Conservation (phyloP, 2,888 invertebrate species). For the Heteromurus nitidus region DNA sequence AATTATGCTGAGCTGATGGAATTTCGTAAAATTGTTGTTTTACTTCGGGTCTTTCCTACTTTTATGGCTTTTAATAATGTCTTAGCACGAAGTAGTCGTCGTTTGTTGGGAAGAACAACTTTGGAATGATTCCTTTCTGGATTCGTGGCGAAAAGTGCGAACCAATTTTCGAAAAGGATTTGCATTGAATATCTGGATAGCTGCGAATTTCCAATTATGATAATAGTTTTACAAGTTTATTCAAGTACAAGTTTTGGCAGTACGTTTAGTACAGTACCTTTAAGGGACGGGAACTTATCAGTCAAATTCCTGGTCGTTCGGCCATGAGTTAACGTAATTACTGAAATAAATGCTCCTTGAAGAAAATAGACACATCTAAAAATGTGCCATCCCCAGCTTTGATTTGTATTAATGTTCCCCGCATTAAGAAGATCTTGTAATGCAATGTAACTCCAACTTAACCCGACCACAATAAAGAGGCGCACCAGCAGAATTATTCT, state of each 20-base stretch:
- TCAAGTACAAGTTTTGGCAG: background rate
- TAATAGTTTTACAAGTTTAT: background rate
- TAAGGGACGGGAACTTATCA: slow-evolving; percentile 42
- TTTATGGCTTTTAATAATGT: background rate
- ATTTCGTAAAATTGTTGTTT: background rate
- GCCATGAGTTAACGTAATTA: slow-evolving; percentile 32
- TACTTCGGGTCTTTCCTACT: background rate
- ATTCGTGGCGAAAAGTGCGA: background rate
- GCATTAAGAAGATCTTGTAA: slow-evolving; percentile 51
- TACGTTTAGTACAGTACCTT: slow-evolving; percentile 14
- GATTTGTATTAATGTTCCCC: slow-evolving; percentile 61
- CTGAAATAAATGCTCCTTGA: slow-evolving; percentile 60
- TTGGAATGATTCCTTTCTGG: slow-evolving; percentile 44
- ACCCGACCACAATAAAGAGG: slow-evolving; percentile 58
- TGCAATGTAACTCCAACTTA: slow-evolving; percentile 65
- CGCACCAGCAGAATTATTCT: slow-evolving; percentile 37
- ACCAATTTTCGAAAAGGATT: background rate
- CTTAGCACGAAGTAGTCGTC: background rate
- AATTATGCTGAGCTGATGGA: background rate
- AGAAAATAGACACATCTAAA: slow-evolving; percentile 56
- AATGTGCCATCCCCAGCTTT: slow-evolving; percentile 52
- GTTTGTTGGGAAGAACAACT: slow-evolving; percentile 22
- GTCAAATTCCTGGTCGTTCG: slow-evolving; percentile 18
- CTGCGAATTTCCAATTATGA: background rate
- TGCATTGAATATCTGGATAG: background rate